Base-by-base conservation (phyloP, 2,888 invertebrate species). In the Mellilla xanthometata region DNA sequence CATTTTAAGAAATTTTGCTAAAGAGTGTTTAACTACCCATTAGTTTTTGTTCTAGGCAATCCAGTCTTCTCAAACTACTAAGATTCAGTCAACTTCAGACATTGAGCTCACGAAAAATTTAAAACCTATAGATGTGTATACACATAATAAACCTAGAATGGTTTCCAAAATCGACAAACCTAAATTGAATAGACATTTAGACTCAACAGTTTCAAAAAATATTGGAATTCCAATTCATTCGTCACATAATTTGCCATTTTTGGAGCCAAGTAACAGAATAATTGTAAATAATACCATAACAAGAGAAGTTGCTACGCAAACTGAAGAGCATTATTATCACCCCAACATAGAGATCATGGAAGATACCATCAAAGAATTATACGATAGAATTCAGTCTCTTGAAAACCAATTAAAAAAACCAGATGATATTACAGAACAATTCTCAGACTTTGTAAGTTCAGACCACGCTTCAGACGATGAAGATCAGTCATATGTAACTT, bases 221-320 rank as follows among this genome's bases (percentile, higher is more conserved):
- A 19, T n/a, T n/a, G n/a, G n/a, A n/a, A n/a, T n/a, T n/a, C n/a
- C n/a, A n/a, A n/a, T n/a, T n/a, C n/a, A n/a, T n/a, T n/a, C n/a
- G n/a, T n/a, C n/a, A n/a, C n/a, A n/a, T n/a, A n/a, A n/a, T n/a
- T n/a, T n/a, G n/a, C n/a, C n/a, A n/a, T n/a, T n/a, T n/a, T n/a
- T n/a, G n/a, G n/a, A n/a, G 6, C 15, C 15, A n/a, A 24, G 0
- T 7, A 5, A 24, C 24, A 3, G 7, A 8, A 24, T 7, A 4
- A 8, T 4, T 8, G 1, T 4, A 38, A 31, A 39, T 11, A 23
- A 10, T 6, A 27, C 2, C n/a, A 27, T 8, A 51, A 57, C 53
- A 9, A 52, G 60, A 22, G 66, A 72, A 36, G 54, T 58, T 7
- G 64, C 56, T 27, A 72, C 68, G 3, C 73, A 73, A 56, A 74